Evolutionary conservation across 2,797 vertebrate genomes (phyloP).

Genomic region (Myotis vivesi): DNA sequence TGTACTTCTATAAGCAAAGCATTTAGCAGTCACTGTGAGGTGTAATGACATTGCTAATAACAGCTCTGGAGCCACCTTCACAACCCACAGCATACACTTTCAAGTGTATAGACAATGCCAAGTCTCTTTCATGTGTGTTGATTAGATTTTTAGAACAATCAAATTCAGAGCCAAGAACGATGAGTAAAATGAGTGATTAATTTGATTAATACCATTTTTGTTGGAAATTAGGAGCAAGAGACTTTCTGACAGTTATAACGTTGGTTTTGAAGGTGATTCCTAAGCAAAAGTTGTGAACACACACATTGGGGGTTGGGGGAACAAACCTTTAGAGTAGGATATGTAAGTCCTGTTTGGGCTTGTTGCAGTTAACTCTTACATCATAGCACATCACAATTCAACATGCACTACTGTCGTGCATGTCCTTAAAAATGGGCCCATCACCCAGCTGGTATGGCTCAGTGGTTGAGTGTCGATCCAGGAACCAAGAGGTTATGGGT

Average conservation of each 20-base stretch:
- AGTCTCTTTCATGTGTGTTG: not conserved
- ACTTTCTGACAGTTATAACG: not conserved
- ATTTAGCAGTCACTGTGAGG: not conserved
- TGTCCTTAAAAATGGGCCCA: not conserved
- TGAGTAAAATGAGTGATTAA: not conserved
- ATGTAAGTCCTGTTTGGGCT: not conserved
- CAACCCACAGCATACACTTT: not conserved
- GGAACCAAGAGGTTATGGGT: no score
- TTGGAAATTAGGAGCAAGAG: not conserved
- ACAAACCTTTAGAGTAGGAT: not conserved
- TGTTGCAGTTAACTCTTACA: not conserved
- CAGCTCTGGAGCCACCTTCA: not conserved
- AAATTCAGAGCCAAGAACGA: not conserved
- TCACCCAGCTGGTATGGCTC: not conserved
- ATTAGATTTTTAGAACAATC: not conserved
- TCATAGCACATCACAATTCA: not conserved
- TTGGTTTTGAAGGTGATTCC: not conserved
- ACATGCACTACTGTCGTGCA: not conserved
- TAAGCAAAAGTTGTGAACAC: not conserved
- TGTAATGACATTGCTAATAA: not conserved
- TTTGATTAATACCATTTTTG: not conserved
- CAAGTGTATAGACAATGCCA: not conserved
- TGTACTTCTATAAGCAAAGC: not conserved
- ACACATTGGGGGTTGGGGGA: fast-evolving
- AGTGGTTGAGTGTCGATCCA: no score